These are phyloP conservation scores for Agonopterix heracliana DNA, from an alignment of 2,888 invertebrate species.

Conservation along the genomic window DNA sequence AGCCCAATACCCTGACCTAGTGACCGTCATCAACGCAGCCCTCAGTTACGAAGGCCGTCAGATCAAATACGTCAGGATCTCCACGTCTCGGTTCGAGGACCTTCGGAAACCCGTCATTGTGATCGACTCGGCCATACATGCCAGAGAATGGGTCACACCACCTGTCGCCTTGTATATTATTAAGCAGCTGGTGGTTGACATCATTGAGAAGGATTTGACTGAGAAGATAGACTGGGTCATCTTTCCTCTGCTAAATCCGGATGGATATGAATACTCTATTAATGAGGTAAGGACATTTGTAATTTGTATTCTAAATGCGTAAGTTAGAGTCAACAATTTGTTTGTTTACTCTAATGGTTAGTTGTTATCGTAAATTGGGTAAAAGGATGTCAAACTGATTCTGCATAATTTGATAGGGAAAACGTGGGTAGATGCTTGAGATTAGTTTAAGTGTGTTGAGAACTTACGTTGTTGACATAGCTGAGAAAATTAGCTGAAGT, in stretches of 20 bases:
- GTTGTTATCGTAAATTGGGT: no score
- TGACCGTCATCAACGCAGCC: conserved; percentile 74
- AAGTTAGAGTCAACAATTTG: conserved; percentile 3
- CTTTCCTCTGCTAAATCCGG: conserved; percentile 82
- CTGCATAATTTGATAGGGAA: no score
- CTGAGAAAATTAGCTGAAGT: no score
- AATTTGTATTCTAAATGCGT: no score
- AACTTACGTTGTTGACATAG: no score
- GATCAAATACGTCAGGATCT: conserved; percentile 77
- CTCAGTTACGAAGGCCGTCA: conserved; percentile 76
- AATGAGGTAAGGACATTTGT: conserved; percentile 46
- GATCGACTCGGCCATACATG: conserved; percentile 79
- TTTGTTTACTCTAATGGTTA: neutral
- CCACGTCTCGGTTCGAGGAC: conserved; percentile 61
- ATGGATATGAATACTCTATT: conserved; percentile 83
- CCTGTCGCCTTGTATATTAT: conserved; percentile 81
- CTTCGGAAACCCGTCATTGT: conserved; percentile 74
- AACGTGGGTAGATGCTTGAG: no score
- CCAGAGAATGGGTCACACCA: conserved; percentile 84
- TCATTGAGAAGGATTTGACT: conserved; percentile 62
- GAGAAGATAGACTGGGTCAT: conserved; percentile 80
- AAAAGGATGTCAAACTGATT: no score
- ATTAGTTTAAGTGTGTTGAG: no score
- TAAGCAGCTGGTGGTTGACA: conserved; percentile 78
- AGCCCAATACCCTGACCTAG: conserved; percentile 58